Evolutionary conservation across 1,140 invertebrate species (phyloP).

Genomic region (Sitobion miscanthi): DNA sequence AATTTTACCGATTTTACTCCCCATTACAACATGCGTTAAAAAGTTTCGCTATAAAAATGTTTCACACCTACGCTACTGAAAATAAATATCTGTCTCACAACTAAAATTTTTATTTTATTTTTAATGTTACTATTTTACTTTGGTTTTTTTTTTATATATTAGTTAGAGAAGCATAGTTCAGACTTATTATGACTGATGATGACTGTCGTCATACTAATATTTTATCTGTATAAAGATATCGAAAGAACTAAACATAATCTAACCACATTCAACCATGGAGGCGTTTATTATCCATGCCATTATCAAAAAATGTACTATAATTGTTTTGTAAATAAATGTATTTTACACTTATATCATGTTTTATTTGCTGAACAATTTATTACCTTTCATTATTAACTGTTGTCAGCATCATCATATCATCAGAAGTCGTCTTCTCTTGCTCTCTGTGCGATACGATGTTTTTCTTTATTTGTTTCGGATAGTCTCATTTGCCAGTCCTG

Average conservation of each 20-base stretch:
- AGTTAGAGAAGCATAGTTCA: neutral
- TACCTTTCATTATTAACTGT: constrained; percentile 21
- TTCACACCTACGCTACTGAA: too few relatives aligned
- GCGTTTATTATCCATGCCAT: too few relatives aligned
- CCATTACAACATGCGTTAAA: too few relatives aligned
- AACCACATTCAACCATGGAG: neutral
- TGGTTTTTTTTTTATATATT: neutral
- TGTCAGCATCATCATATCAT: constrained; percentile 45
- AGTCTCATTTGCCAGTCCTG: constrained; percentile 64
- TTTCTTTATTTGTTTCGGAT: constrained; percentile 64
- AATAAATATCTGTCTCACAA: too few relatives aligned
- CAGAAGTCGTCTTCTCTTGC: constrained; percentile 58
- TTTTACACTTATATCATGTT: neutral
- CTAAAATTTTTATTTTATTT: too few relatives aligned
- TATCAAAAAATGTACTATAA: neutral
- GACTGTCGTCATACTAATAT: neutral
- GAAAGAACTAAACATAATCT: neutral
- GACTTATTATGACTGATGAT: neutral
- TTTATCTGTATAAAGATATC: neutral
- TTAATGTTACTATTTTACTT: neutral
- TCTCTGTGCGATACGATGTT: constrained; percentile 65
- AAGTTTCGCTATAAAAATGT: too few relatives aligned
- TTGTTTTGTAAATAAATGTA: neutral
- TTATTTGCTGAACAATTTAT: neutral
- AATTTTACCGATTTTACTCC: too few relatives aligned